Conservation (phyloP, 1,140 invertebrate genomes). For the Babylonia areolata region DNA sequence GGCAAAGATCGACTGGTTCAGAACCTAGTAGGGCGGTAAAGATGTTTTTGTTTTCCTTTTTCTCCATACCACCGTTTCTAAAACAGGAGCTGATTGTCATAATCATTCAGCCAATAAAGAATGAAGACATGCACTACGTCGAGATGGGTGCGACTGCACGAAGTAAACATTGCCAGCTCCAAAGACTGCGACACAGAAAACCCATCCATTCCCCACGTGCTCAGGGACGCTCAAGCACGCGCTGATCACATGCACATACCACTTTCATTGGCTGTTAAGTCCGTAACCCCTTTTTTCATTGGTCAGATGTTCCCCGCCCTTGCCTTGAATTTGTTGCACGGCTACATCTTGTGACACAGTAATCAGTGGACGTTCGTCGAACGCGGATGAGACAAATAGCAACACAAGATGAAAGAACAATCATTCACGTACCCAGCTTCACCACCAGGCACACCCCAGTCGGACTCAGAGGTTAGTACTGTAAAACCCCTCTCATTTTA, state of each 20-base stretch:
- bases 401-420: constrained; percentile 43
- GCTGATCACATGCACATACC: constrained; percentile 51
- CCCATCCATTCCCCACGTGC: constrained; percentile 51
- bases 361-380: constrained; percentile 15
- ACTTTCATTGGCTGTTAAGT: constrained; percentile 51
- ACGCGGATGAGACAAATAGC: constrained; percentile 14
- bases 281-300: constrained; percentile 54
- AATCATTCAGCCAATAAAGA: neutral
- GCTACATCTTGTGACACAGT: constrained; percentile 37
- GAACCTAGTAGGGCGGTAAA: too few species aligned
- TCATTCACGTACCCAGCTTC: constrained; percentile 32
- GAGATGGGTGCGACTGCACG: constrained; percentile 19
- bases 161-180: constrained; percentile 45
- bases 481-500: neutral
- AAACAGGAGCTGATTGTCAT: constrained; percentile 24
- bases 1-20: too few species aligned
- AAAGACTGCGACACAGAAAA: constrained; percentile 28
- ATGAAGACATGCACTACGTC: neutral
- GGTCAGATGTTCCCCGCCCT: constrained; percentile 49
- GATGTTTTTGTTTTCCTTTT: neutral
- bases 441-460: constrained; percentile 36
- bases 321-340: constrained; percentile 40
- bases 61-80: neutral
- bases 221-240: constrained; percentile 37
- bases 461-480: constrained; percentile 32